phyloP scores from a whole-genome alignment of 1,140 invertebrate genomes.

The Marisa cornuarietis region DNA sequence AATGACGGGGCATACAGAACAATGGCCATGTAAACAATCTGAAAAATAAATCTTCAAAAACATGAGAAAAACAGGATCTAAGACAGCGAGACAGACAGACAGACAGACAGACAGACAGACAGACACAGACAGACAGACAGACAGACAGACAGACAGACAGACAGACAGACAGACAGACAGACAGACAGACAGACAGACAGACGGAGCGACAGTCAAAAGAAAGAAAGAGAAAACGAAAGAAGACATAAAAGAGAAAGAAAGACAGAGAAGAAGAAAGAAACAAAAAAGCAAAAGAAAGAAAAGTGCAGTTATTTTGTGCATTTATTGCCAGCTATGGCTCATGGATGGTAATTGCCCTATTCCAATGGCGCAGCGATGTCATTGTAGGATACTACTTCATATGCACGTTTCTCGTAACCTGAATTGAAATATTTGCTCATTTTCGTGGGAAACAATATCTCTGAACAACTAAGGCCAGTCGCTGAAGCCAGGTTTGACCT shows the following conservation, averaged over 20 bases:
- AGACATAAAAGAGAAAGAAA: not conserved
- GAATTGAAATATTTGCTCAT: too few species aligned
- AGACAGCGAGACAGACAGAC: not conserved
- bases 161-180: not conserved
- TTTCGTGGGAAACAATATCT: too few species aligned
- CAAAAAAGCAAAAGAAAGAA: not conserved
- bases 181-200: not conserved
- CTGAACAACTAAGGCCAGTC: too few species aligned
- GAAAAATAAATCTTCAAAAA: constrained; percentile 20
- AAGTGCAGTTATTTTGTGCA: not conserved
- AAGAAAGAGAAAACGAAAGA: not conserved
- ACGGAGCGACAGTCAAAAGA: not conserved
- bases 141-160: not conserved
- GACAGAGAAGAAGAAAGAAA: too few species aligned
- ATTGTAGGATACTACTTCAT: too few species aligned
- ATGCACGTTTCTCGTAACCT: too few species aligned
- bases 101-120: not conserved
- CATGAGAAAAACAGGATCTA: not conserved
- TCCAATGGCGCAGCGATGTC: too few species aligned
- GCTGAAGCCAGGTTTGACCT: too few species aligned
- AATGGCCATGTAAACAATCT: constrained; percentile 89
- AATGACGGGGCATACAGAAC: constrained; percentile 91
- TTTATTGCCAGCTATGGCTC: too few species aligned
- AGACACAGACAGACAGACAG: not conserved
- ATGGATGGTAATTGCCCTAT: too few species aligned